Conservation (phyloP, 2,113 vertebrate genomes). For the Dissostichus mawsoni region DNA sequence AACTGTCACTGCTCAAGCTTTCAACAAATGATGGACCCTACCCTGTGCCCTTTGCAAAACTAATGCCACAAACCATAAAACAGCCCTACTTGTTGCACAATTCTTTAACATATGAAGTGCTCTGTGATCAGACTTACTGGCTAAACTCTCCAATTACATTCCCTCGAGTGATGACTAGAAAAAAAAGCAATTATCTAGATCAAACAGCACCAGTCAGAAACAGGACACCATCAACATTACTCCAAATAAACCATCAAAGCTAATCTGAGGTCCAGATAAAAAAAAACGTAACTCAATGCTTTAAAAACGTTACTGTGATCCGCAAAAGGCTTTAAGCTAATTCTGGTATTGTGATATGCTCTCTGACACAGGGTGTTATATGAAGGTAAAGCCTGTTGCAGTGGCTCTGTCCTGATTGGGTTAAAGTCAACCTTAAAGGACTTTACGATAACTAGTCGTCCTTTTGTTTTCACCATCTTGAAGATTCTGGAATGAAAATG, state of each 20-base stretch:
- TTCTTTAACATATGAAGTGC: conserved; percentile 12
- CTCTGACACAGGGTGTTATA: conserved; percentile 2
- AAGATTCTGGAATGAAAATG: conserved; percentile 60
- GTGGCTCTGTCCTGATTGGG: background rate
- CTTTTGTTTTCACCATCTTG: conserved; percentile 72
- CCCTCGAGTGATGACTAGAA: background rate
- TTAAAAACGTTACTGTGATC: conserved; percentile 19
- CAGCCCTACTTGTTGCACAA: background rate
- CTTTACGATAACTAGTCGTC: conserved; percentile 54
- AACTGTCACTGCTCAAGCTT: background rate
- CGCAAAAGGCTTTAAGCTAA: background rate
- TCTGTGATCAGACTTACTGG: conserved; percentile 30
- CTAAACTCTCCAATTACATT: background rate
- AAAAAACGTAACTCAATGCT: background rate
- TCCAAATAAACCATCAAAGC: background rate
- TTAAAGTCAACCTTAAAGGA: conserved; percentile 1
- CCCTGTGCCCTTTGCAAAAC: background rate
- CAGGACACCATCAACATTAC: conserved; percentile 20
- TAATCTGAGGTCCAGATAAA: background rate
- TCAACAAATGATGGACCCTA: background rate
- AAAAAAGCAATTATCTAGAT: conserved; percentile 18
- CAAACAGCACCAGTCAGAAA: conserved; percentile 24
- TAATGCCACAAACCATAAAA: conserved; percentile 3
- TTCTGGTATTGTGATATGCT: background rate
- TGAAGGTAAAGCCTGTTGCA: conserved; percentile 10